Evolutionary conservation across 2,797 vertebrate species (phyloP), one percentile per base, ranked within the genome.

Genomic region (Bradypodion ventrale): DNA sequence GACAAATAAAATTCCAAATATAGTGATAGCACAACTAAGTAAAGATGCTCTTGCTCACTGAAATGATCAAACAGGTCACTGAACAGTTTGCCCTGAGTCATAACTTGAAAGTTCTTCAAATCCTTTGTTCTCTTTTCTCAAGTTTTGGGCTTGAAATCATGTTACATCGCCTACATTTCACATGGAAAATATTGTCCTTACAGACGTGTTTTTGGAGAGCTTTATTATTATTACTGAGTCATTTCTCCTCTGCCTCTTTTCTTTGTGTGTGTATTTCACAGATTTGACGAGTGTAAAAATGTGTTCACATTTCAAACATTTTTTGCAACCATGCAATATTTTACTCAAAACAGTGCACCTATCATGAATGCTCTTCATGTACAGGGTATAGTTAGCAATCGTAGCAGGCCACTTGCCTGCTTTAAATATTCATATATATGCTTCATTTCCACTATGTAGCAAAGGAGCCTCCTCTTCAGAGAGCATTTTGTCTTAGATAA

Each of bases 391-490:
- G 49, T 29, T 40, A 5, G 12, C 27, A 37, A 40, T 35, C 29
- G 37, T 19, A 42, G 9, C 60, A 35, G 42, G 25, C 3, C 0
- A 1, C 1, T 25, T 27, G 21, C 0, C 3, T 13, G 29, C 0
- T 1, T 5, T 21, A 56, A 23, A 56, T 0, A 4, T 5, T 49
- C 0, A 0, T 1, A 1, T 0, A 3, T 37, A 12, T 0, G 29
- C 9, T 59, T 56, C 74, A 78, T 0, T 0, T 15, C 32, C 15
- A 1, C 9, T 1, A 0, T 66, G 46, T 29, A 0, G 0, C 0
- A 59, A n/a, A 37, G 52, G 9, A 8, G 9, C 15, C 21, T 44
- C 9, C 5, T 66, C 13, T 69, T 78, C 46, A 15, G 72, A 9
- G 46, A 78, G n/a, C 21, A 60, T 35, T 65, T 75, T 79, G 72